These are phyloP conservation scores for Candidula unifasciata DNA, from an alignment of 2,888 invertebrate species.

Conservation along the genomic window DNA sequence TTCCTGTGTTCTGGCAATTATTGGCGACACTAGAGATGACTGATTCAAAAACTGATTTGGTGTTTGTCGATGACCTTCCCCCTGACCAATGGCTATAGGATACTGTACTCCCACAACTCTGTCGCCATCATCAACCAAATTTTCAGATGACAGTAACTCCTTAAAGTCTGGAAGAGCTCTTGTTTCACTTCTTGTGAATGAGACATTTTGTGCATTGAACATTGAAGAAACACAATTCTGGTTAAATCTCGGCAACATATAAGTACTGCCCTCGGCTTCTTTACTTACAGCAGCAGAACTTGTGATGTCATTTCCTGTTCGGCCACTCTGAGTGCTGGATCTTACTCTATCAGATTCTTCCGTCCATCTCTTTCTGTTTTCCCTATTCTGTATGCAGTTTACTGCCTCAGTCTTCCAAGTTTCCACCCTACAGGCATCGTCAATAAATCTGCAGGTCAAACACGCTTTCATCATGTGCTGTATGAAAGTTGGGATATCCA, in stretches of 20 bases:
- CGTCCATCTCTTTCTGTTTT: neutral
- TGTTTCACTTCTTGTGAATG: neutral
- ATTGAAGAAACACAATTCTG: neutral
- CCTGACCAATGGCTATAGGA: too few species aligned
- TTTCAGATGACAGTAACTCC: neutral
- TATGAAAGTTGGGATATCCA: constrained; percentile 1
- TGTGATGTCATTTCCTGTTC: neutral
- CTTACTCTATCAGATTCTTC: neutral
- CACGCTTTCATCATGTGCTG: neutral
- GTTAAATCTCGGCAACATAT: neutral
- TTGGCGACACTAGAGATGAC: neutral
- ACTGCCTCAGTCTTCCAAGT: constrained; percentile 20
- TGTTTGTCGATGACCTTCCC: neutral
- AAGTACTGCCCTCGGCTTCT: neutral
- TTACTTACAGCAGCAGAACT: neutral
- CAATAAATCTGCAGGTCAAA: neutral
- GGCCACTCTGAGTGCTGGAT: too few species aligned
- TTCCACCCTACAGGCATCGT: neutral
- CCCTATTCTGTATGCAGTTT: neutral
- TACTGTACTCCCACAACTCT: too few species aligned
- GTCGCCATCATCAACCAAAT: neutral
- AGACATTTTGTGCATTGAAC: neutral
- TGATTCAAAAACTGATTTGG: neutral
- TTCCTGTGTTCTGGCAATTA: neutral
- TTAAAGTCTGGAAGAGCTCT: neutral